Evolutionary conservation across 2,113 vertebrate species (phyloP), one percentile per base, ranked within the genome.

Genomic region (Copsychus sechellarum): DNA sequence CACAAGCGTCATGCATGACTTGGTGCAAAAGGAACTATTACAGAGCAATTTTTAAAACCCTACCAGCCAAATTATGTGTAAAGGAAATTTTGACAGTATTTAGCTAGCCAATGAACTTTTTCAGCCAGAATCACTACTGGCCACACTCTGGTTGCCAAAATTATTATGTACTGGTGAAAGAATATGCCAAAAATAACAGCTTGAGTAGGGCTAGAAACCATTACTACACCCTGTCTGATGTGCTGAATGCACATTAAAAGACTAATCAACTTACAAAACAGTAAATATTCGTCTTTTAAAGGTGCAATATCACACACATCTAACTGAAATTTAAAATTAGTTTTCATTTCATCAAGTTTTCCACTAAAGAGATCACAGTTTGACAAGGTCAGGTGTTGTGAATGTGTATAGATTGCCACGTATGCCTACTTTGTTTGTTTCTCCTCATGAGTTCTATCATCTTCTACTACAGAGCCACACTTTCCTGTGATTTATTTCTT

Each of bases 161-260:
- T 42, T 0, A 23, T 61, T 82, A 76, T 45, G 11, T 77, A 81
- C 31, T 81, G 53, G 47, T 69, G 65, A 33, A 94, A 60, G 38
- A 81, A 93, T 80, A 69, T 61, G 83, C 85, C 92, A 95, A 80
- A 84, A 95, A 95, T 72, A 96, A 92, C 58, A 97, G 79, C 50
- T 31, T 65, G 62, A 88, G 47, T 60, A 65, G 28, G 86, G 47
- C 34, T 81, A 84, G 91, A 96, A 92, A 73, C 66, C 24, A 47
- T 67, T 76, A 92, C 34, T 80, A 81, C 92, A 58, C 88, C 66
- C 57, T 60, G 12, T 36, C 72, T 80, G 57, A 85, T 86, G 38
- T 78, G 31, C 33, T 81, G 85, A 96, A 91, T 67, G 38, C 28
- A 94, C 58, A 77, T 94, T 87, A 73, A 86, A 92, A 96, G 45